Percentiles rank a stretch among this genome's conserved stretches.
These are phyloP conservation scores for Chaunax sp. DNA, from an alignment of 2,797 vertebrate genomes.

Conservation along the genomic window DNA sequence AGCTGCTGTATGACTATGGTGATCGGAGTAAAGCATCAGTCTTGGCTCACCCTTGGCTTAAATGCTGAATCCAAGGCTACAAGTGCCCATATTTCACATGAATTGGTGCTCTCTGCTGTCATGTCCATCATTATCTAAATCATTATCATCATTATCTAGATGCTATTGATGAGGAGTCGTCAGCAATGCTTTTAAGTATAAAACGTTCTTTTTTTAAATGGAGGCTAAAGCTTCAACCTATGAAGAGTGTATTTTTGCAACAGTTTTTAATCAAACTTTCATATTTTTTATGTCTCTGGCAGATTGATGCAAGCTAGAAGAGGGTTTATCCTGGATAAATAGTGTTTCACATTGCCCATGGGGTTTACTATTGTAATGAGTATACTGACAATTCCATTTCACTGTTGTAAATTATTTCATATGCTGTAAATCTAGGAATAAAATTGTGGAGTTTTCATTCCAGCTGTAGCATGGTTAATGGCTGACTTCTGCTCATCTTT, in stretches of 20 bases:
- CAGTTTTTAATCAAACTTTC: slow-evolving; percentile 69
- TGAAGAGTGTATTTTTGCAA: slow-evolving; percentile 60
- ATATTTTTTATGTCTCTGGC: slow-evolving; percentile 35
- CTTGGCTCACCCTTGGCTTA: slow-evolving; percentile 94
- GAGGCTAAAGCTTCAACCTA: slow-evolving; percentile 69
- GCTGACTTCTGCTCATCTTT: neutral
- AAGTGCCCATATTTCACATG: slow-evolving; percentile 1
- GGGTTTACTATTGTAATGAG: slow-evolving; percentile 25
- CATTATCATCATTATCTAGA: slow-evolving; percentile 17
- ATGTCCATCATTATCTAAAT: slow-evolving; percentile 20
- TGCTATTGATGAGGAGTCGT: neutral
- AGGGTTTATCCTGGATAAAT: slow-evolving; percentile 11
- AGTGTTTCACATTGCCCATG: slow-evolving; percentile 18
- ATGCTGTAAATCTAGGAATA: slow-evolving; percentile 58
- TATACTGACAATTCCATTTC: slow-evolving; percentile 20
- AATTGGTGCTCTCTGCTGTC: slow-evolving; percentile 11
- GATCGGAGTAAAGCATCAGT: slow-evolving; percentile 93
- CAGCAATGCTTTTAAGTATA: slow-evolving; percentile 29
- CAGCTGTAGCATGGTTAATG: slow-evolving; percentile 1
- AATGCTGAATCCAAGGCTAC: slow-evolving; percentile 75
- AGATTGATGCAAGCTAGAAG: slow-evolving; percentile 26
- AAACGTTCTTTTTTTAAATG: slow-evolving; percentile 69
- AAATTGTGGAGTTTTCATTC: slow-evolving; percentile 47
- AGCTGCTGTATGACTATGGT: slow-evolving; percentile 95
- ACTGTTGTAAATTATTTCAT: slow-evolving; percentile 58